Evolutionary conservation across 2,888 invertebrate genomes (phyloP), one percentile per base, ranked within the genome.

Genomic region (Deroplatys truncata): DNA sequence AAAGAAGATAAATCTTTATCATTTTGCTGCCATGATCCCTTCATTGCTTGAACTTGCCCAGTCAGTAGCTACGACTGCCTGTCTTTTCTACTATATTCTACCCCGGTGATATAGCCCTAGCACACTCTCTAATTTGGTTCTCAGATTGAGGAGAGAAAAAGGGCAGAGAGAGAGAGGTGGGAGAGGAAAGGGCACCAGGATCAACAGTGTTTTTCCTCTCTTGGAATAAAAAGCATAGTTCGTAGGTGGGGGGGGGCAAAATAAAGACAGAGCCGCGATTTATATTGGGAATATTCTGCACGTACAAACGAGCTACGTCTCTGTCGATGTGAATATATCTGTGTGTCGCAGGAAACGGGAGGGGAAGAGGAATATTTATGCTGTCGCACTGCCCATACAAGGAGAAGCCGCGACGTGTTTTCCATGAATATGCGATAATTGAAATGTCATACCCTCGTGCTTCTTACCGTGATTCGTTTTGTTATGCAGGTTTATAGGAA

Each of bases 351-450:
- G 49, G 49, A 20, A 15, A 56, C 28, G 85, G 85, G 85, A 72
- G 20, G 20, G 56, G 20, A 72, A 72, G 56, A 15, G 20, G 56
- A 85, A 85, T 85, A 85, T 85, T 85, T 85, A 85, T 85, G 49
- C 85, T 56, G 56, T 43, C 28, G 16, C 85, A 8, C 16, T 85
- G 10, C 85, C 28, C 28, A 28, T 56, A 28, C 49, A 28, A 28
- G 49, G 85, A 43, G 56, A 20, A 5, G 56, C 56, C 25, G 25
- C 56, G 56, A 72, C 56, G 56, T 72, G 56, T 28, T 85, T 85
- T 49, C 85, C 85, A 85, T 85, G 85, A 85, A 85, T 85, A 85
- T 56, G 85, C 43, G 85, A 85, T 85, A 85, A 85, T 85, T 85
- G 85, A 85, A 85, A 85, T 85, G 85, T 85, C 85, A 85, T 85